Conservation (phyloP, 2,888 invertebrate species). For the Rhopalosiphum nymphaeae region DNA sequence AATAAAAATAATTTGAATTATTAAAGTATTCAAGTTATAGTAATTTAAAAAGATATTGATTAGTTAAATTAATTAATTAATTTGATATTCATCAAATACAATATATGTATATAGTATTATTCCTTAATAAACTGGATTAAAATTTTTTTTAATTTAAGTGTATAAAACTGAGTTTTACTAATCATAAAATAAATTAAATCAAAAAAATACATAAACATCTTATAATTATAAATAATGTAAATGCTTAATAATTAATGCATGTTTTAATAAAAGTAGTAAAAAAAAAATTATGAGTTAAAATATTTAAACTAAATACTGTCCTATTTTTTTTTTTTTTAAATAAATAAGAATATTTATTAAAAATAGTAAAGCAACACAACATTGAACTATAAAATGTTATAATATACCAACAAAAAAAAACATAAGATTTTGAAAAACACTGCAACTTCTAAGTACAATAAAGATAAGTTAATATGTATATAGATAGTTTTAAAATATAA, state of each 20-base stretch:
- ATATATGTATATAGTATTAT: no score
- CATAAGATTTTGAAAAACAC: not conserved
- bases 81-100: no score
- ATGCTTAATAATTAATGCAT: not conserved
- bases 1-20: no score
- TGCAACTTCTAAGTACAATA: not conserved
- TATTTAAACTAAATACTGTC: not conserved
- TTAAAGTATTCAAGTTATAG: no score
- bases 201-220: not conserved
- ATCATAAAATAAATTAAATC: not conserved
- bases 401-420: not conserved
- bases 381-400: not conserved
- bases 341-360: not conserved
- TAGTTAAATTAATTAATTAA: no score
- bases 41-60: no score
- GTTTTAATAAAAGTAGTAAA: not conserved
- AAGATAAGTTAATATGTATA: not conserved
- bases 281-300: not conserved
- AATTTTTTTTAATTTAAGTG: no score
- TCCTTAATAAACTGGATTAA: no score
- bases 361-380: not conserved
- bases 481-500: not conserved
- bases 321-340: not conserved
- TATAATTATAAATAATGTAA: not conserved
- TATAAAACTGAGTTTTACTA: not conserved